Conservation (phyloP, 2,113 vertebrate species). For the Oophaga pumilio region DNA sequence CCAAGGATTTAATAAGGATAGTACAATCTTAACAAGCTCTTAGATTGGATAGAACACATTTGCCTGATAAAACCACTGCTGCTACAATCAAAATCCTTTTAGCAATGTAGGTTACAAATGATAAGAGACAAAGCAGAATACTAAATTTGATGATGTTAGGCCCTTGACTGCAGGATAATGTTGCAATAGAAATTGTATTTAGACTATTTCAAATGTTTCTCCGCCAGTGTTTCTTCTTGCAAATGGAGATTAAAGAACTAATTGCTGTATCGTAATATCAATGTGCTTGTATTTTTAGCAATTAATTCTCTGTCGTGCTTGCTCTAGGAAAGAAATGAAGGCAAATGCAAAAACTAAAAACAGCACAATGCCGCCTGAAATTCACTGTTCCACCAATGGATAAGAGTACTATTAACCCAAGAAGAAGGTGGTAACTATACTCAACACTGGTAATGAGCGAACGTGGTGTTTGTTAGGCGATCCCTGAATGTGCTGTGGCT, state of each 20-base stretch:
- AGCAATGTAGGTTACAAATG: slow-evolving; percentile 54
- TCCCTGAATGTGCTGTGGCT: no score
- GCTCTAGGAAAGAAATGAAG: background rate
- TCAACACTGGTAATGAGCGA: background rate
- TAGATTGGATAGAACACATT: slow-evolving; percentile 50
- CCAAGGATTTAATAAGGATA: slow-evolving; percentile 52
- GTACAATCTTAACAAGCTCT: slow-evolving; percentile 51
- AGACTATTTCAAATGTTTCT: slow-evolving; percentile 37
- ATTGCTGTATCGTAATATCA: slow-evolving; percentile 34
- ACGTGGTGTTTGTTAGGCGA: no score
- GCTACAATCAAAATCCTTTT: slow-evolving; percentile 46
- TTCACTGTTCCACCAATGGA: background rate
- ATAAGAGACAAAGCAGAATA: slow-evolving; percentile 45
- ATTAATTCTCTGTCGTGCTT: slow-evolving; percentile 4
- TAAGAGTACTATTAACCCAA: background rate
- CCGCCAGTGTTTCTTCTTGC: slow-evolving; percentile 15
- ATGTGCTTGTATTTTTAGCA: slow-evolving; percentile 4
- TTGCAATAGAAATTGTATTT: slow-evolving; percentile 42
- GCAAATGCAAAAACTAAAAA: background rate
- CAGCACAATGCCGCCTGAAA: background rate
- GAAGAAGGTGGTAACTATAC: background rate
- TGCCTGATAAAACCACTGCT: slow-evolving; percentile 48
- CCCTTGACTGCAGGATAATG: slow-evolving; percentile 28
- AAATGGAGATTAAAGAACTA: slow-evolving; percentile 43
- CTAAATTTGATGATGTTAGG: slow-evolving; percentile 41